Evolutionary conservation across 2,888 invertebrate species (phyloP).

Genomic region (Heliconius erato): DNA sequence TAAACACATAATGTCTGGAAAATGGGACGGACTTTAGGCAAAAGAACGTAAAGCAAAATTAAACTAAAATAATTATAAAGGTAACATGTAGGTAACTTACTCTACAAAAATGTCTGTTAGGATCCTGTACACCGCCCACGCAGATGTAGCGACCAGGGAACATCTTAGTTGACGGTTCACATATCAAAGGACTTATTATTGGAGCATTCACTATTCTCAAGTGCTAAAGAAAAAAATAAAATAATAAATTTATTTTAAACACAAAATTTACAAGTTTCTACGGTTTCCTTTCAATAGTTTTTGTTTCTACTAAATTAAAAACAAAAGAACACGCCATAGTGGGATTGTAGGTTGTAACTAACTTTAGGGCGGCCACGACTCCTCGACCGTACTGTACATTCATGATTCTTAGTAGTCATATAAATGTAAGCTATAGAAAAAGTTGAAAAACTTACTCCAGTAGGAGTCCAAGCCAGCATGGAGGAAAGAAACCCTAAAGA

Average conservation of each 20-base stretch:
- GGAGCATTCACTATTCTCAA: conserved; percentile 76
- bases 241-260: not conserved
- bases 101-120: conserved; percentile 78
- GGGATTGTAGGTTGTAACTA: no score
- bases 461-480: conserved; percentile 79
- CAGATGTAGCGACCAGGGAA: conserved; percentile 75
- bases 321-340: not conserved
- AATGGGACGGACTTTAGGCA: not conserved
- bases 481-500: conserved; percentile 70
- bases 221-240: conserved; percentile 63
- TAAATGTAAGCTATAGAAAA: not conserved
- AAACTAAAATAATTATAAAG: not conserved
- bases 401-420: no score
- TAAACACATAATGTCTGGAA: not conserved
- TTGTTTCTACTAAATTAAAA: not conserved
- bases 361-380: no score
- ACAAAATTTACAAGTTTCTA: not conserved
- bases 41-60: not conserved
- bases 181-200: conserved; percentile 70
- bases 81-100: conserved; percentile 58
- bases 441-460: conserved; percentile 64
- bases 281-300: not conserved
- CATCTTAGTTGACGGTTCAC: conserved; percentile 71
- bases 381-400: no score
- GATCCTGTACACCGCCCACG: conserved; percentile 77